Conservation (phyloP, 2,113 vertebrate species). For the Laterallus jamaicensis region DNA sequence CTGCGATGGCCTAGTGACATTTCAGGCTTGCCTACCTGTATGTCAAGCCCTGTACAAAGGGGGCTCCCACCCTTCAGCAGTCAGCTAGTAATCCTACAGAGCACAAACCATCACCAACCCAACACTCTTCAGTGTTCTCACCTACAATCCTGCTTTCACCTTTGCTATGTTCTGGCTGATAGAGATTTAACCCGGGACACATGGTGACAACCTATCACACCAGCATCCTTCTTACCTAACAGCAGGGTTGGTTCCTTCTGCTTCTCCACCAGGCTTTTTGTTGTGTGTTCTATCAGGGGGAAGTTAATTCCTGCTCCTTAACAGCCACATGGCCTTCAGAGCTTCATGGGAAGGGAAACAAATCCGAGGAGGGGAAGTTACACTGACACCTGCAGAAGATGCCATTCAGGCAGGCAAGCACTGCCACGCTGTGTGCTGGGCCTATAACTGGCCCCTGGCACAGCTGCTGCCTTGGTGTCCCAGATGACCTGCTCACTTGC, state of each 20-base stretch:
- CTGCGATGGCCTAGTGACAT: background rate
- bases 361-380: background rate
- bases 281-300: background rate
- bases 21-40: background rate
- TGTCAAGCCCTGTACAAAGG: background rate
- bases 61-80: background rate
- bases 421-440: background rate
- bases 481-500: background rate
- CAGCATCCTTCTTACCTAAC: background rate
- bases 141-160: background rate
- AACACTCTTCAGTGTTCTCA: background rate
- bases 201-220: background rate
- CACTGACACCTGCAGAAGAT: background rate
- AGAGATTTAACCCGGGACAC: background rate
- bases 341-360: background rate
- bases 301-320: background rate
- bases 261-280: background rate
- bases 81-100: background rate
- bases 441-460: background rate
- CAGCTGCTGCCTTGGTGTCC: background rate
- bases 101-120: background rate
- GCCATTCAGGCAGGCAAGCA: rapidly evolving
- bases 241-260: background rate
- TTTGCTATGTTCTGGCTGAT: rapidly evolving
- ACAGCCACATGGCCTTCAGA: background rate